These are phyloP conservation scores for Acromyrmex heyeri DNA, from an alignment of 1,140 invertebrate genomes.

Conservation along the genomic window DNA sequence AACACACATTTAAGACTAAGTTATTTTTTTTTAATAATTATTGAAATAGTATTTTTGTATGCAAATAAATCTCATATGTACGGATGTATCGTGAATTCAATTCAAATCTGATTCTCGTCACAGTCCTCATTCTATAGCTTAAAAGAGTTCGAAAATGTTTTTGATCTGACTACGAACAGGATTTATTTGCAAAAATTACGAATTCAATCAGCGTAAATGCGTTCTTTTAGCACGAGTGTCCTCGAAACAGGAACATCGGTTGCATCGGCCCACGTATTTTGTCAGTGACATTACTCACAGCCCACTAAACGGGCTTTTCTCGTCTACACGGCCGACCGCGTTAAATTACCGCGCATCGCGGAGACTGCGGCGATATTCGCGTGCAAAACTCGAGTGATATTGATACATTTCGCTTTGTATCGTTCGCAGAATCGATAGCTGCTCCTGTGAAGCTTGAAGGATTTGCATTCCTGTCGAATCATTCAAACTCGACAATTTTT, in stretches of 20 bases:
- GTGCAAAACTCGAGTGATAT: constrained; percentile 28
- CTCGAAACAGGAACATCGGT: constrained; percentile 28
- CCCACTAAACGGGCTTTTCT: constrained; percentile 57
- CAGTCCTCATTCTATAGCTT: background rate
- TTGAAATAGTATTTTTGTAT: background rate
- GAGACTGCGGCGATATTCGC: constrained; percentile 31
- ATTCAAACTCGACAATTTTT: constrained; percentile 23
- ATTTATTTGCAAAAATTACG: constrained; percentile 23
- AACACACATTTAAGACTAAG: too few species aligned
- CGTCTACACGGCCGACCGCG: constrained; percentile 31
- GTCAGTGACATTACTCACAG: constrained; percentile 47
- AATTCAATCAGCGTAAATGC: background rate
- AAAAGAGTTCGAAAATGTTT: constrained; percentile 3
- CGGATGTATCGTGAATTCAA: background rate
- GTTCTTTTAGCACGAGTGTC: background rate
- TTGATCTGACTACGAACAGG: background rate
- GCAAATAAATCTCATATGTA: background rate
- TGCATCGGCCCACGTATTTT: constrained; percentile 40
- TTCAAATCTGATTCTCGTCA: background rate
- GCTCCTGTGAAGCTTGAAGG: background rate
- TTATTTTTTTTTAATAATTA: background rate
- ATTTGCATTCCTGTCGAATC: constrained; percentile 29
- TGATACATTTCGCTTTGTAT: constrained; percentile 48
- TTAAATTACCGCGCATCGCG: constrained; percentile 33
- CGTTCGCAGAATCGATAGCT: background rate